Evolutionary conservation across 2,797 vertebrate species (phyloP), one percentile per base, ranked within the genome.

Genomic region (Paratrypauchen microcephalus): DNA sequence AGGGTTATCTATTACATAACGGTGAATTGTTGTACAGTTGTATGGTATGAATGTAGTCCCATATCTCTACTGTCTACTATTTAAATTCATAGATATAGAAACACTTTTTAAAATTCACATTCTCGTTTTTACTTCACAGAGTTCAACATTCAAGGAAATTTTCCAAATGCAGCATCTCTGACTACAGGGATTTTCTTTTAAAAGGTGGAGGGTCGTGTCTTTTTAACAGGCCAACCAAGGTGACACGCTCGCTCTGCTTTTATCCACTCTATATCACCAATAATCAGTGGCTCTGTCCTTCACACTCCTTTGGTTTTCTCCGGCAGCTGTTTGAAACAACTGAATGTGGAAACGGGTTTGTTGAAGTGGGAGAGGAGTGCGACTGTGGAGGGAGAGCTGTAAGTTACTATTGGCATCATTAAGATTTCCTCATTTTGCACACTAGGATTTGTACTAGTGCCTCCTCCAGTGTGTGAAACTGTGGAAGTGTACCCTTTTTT

Each of bases 201-300:
- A 96, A 96, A 87, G 98, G 97, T 0, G 96, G 97, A 58, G 98
- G 97, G 81, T 95, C 96, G 5, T 99, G 98, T 86, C 94, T 99
- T 79, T 99, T 99, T 75, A 99, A 99, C 86, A 95, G 94, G 77
- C 98, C 97, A 32, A 97, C 90, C 76, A 98, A 98, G 96, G 98
- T 99, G 74, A 85, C 85, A 32, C 0, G 2, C 56, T 55, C 19
- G 15, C 21, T 66, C 19, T 28, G 12, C 63, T 11, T 2, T 21
- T 28, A 62, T 21, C 39, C 21, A 1, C n/a, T 48, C 62, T 63
- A 18, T 47, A 2, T 68, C 26, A n/a, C 28, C 70, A 64, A 23
- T 13, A 74, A 62, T 69, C 62, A 52, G 61, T 26, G 0, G 4
- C 24, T 47, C 24, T 59, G 19, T 18, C 41, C 59, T 52, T 72